A percentile compares a stretch with the other conserved stretches of the same genome.
These are phyloP conservation scores for Pseudorhombus dupliciocellatus DNA, from an alignment of 2,113 vertebrate species.

Conservation along the genomic window DNA sequence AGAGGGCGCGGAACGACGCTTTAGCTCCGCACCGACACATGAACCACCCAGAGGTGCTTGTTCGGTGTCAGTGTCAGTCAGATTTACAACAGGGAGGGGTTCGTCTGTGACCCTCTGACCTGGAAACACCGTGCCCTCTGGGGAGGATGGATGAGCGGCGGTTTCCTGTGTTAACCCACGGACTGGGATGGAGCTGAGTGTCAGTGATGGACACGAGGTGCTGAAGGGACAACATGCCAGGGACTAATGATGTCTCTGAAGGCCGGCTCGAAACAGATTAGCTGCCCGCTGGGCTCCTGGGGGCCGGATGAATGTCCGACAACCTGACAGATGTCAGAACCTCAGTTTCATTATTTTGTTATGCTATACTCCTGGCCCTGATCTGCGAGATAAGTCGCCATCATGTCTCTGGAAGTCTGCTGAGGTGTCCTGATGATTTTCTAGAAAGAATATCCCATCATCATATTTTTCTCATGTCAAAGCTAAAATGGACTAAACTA, in stretches of 20 bases:
- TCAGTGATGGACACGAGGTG: slow-evolving; percentile 38
- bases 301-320: background rate
- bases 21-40: slow-evolving; percentile 34
- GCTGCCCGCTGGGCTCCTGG: slow-evolving; percentile 6
- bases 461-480: too few species aligned
- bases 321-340: background rate
- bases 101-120: slow-evolving; percentile 51
- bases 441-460: background rate
- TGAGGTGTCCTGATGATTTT: background rate
- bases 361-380: too few species aligned
- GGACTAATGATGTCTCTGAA: slow-evolving; percentile 24
- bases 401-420: too few species aligned
- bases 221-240: slow-evolving; percentile 23
- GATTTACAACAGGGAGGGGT: slow-evolving; percentile 27
- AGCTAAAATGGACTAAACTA: too few species aligned
- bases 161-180: slow-evolving; percentile 35
- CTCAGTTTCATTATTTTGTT: too few species aligned
- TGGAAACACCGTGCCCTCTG: slow-evolving; percentile 40
- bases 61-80: slow-evolving; percentile 59
- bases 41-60: slow-evolving; percentile 48
- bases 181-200: slow-evolving; percentile 5
- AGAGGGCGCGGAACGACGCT: slow-evolving; percentile 28
- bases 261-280: slow-evolving; percentile 49
- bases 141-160: slow-evolving; percentile 8
- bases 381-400: too few species aligned